Evolutionary conservation across 2,113 vertebrate genomes (phyloP), one percentile per base, ranked within the genome.

Genomic region (Tetrax tetrax): DNA sequence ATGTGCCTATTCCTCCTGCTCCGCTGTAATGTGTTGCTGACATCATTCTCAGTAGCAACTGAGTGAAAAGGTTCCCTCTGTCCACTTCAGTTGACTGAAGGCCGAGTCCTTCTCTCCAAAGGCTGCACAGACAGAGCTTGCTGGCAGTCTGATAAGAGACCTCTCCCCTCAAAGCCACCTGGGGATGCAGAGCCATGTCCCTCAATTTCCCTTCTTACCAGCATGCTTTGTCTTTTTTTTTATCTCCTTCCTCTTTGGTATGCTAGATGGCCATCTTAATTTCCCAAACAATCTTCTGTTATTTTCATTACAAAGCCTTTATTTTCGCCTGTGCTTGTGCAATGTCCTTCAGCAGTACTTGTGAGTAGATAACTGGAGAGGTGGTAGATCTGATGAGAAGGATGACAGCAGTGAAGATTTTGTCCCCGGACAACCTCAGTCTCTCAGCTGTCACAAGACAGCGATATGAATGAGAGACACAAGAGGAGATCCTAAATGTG

Each of bases 11-110:
- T n/a, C 4, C 23, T 12, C 28, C 21, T 27, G 19, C 33, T 83
- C 25, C 86, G 64, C 60, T 86, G 22, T 28, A 69, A 53, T 7
- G 19, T 22, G 7, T 14, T 16, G 4, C 29, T 20, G 19, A 45
- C 15, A 3, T 41, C 35, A 37, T 20, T 37, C 37, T 59, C 41
- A 16, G 27, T 0, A 57, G 19, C 27, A 50, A 18, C 0, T 0
- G 59, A 28, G 27, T 28, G 21, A 65, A 24, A 1, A n/a, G 31
- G 4, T 12, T 60, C 25, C 28, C 15, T 68, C 43, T 53, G 35
- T 15, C 13, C 33, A 10, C 27, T 51, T 51, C 29, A 56, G 29
- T 0, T 35, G 51, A 7, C 38, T 14, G 35, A 53, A 69, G 57
- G 21, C 29, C 45, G 29, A 61, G 31, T 53, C 12, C 9, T 69